These are phyloP conservation scores for Trichonephila clavipes DNA, from an alignment of 1,140 invertebrate genomes.

Conservation along the genomic window DNA sequence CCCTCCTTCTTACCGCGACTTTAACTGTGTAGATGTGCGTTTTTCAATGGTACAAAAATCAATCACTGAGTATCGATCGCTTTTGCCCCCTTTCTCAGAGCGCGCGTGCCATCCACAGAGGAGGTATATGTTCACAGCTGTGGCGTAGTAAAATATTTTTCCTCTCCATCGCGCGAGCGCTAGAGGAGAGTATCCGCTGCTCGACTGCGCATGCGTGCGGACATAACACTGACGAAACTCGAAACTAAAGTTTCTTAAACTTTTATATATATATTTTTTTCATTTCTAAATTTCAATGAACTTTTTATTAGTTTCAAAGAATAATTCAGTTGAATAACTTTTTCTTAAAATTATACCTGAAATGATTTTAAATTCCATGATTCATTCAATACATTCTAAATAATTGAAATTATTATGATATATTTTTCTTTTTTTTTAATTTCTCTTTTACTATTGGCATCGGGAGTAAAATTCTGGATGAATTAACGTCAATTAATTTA, in stretches of 20 bases:
- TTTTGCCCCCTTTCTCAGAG: slow-evolving; percentile 46
- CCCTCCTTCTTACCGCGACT: slow-evolving; percentile 66
- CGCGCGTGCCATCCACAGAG: slow-evolving; percentile 56
- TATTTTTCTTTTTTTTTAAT: no score
- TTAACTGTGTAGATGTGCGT: slow-evolving; percentile 71
- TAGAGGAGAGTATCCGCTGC: neutral
- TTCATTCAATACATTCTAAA: no score
- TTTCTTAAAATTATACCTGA: no score
- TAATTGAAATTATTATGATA: no score
- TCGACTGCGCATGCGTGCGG: neutral
- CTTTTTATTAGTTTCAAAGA: no score
- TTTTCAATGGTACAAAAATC: slow-evolving; percentile 74
- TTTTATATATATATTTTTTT: no score
- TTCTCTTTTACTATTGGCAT: no score
- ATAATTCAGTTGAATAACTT: no score
- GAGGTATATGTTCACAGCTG: slow-evolving; percentile 76
- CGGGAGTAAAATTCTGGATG: no score
- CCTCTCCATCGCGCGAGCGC: slow-evolving; percentile 28
- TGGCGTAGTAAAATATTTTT: slow-evolving; percentile 76
- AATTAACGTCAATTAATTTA: no score
- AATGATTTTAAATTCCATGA: no score
- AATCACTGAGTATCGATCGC: slow-evolving; percentile 72
- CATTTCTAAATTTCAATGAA: no score
- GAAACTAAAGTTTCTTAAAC: neutral
- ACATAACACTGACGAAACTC: neutral